phyloP scores from a whole-genome alignment of 2,113 vertebrate species.

The Solea senegalensis region DNA sequence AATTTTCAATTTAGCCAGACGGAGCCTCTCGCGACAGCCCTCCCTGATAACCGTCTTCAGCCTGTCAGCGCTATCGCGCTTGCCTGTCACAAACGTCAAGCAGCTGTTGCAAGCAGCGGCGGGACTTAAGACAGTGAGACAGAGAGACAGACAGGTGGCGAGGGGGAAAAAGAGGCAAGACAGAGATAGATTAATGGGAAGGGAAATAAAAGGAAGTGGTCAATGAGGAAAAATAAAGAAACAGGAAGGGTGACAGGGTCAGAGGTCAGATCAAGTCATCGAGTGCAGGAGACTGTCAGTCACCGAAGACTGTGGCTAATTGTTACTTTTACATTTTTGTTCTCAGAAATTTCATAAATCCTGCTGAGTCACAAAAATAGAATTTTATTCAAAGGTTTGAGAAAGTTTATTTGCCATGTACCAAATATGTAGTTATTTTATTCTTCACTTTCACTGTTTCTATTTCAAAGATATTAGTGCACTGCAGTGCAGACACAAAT shows the following conservation, averaged over 20 bases:
- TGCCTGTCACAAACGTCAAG: constrained; percentile 70
- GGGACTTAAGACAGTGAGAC: constrained; percentile 27
- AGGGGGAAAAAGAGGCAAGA: constrained; percentile 12
- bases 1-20: constrained; percentile 76
- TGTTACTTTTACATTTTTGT: too few species aligned
- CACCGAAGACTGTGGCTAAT: neutral
- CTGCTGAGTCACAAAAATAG: too few species aligned
- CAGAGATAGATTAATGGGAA: constrained; percentile 27
- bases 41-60: constrained; percentile 71
- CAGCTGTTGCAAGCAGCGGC: constrained; percentile 56
- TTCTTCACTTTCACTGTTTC: too few species aligned
- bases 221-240: constrained; percentile 11
- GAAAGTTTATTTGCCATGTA: too few species aligned
- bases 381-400: too few species aligned
- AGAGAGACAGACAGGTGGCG: constrained; percentile 17
- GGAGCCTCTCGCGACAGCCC: constrained; percentile 38
- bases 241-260: neutral
- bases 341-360: too few species aligned
- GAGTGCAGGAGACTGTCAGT: constrained; percentile 3
- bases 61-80: constrained; percentile 68
- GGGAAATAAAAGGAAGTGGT: constrained; percentile 23
- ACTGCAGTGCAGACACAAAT: too few species aligned
- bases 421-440: too few species aligned
- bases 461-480: too few species aligned
- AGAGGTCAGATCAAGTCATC: constrained; percentile 14